These are phyloP conservation scores for Zoanthus solanderi DNA, from an alignment of 92 coral and sea anemone species.

Conservation along the genomic window DNA sequence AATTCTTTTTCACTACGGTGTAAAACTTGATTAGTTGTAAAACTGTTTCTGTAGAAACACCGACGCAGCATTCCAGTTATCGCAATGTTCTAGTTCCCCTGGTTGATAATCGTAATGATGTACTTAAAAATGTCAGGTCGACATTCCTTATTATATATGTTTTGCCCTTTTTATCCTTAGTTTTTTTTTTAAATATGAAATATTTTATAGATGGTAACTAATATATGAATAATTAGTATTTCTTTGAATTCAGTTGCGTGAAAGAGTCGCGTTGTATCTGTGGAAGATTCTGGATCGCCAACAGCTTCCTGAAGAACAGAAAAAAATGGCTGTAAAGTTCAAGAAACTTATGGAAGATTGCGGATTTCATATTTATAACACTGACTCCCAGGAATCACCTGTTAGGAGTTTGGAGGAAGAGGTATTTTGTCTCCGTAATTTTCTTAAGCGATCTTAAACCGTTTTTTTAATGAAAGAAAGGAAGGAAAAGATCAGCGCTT, in stretches of 20 bases:
- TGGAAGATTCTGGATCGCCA: conserved; percentile 70
- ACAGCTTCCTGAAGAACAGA: conserved; percentile 64
- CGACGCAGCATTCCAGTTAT: too few relatives aligned
- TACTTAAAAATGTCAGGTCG: too few relatives aligned
- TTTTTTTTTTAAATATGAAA: too few relatives aligned
- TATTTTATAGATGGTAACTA: too few relatives aligned
- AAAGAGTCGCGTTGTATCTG: conserved; percentile 81
- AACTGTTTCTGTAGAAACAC: too few relatives aligned
- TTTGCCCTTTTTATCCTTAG: too few relatives aligned
- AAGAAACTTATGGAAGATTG: conserved; percentile 64
- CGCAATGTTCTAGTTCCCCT: too few relatives aligned
- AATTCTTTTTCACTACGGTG: too few relatives aligned
- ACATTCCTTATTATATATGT: too few relatives aligned
- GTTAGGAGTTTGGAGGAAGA: conserved; percentile 45
- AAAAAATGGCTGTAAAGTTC: conserved; percentile 58
- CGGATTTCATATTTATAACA: conserved; percentile 60
- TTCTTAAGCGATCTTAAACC: background rate
- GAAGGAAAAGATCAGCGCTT: too few relatives aligned
- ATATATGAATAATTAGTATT: background rate
- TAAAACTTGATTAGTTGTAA: too few relatives aligned
- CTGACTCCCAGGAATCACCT: conserved; percentile 34
- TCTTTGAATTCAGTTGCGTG: conserved; percentile 67
- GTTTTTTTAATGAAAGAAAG: background rate
- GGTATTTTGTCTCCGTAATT: background rate
- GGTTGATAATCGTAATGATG: too few relatives aligned